A percentile compares a stretch with the other conserved stretches of the same genome.
Evolutionary conservation across 2,888 invertebrate genomes (phyloP).

Genomic region (Drosophila ustulata): DNA sequence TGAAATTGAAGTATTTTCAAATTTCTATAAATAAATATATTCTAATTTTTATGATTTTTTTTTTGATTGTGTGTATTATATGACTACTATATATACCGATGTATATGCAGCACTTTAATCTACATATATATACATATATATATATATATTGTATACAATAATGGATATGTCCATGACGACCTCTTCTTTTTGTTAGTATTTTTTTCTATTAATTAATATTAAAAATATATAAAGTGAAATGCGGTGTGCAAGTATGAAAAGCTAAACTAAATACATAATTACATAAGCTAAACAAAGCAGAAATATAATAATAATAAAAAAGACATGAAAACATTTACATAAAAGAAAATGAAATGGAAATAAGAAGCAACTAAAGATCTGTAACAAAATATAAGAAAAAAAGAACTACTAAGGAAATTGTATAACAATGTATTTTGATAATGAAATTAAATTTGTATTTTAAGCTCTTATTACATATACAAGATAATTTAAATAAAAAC

Average conservation of each 20-base stretch:
- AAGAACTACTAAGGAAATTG: conserved; percentile 73
- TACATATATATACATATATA: conserved; percentile 24
- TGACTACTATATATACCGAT: conserved; percentile 36
- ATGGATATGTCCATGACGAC: conserved; percentile 69
- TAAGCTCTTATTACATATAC: conserved; percentile 75
- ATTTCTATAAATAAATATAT: background rate
- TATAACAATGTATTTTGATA: conserved; percentile 80
- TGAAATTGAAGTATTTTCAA: background rate
- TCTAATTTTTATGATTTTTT: conserved; percentile 2
- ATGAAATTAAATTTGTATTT: conserved; percentile 78
- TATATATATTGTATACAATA: conserved; percentile 29
- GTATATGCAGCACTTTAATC: conserved; percentile 34
- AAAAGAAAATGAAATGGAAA: conserved; percentile 1
- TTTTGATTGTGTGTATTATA: conserved; percentile 47
- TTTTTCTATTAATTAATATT: conserved; percentile 77
- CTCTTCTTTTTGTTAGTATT: conserved; percentile 77
- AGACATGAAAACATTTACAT: background rate
- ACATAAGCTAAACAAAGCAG: conserved; percentile 43
- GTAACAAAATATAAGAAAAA: conserved; percentile 48
- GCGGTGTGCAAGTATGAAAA: conserved; percentile 50
- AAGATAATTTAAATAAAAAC: conserved; percentile 72
- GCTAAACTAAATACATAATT: conserved; percentile 57
- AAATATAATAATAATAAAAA: conserved; percentile 35
- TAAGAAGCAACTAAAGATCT: conserved; percentile 59
- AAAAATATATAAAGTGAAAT: conserved; percentile 47